These are phyloP conservation scores for Acanthacorydalis orientalis DNA, from an alignment of 2,888 invertebrate genomes.

Conservation along the genomic window DNA sequence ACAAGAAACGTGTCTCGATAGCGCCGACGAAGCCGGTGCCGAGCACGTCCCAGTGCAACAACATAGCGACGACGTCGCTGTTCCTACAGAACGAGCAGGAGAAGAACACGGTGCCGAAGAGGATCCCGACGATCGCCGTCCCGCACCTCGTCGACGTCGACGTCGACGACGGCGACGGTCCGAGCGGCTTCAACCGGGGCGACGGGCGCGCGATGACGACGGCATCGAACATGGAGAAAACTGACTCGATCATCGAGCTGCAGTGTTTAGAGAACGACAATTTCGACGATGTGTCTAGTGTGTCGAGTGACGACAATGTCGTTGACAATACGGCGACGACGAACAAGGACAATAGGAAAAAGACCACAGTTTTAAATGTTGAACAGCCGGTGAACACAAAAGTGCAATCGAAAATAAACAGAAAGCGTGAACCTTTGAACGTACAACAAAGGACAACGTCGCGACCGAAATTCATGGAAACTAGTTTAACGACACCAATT, in stretches of 20 bases:
- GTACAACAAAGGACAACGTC: not conserved
- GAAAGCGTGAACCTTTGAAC: constrained; percentile 6
- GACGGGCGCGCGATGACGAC: constrained; percentile 4
- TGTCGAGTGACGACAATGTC: constrained; percentile 12
- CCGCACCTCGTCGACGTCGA: constrained; percentile 16
- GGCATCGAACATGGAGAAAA: not conserved
- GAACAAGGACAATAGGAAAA: not conserved
- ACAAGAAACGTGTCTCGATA: constrained; percentile 28
- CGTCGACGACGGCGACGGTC: constrained; percentile 1
- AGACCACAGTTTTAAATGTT: not conserved
- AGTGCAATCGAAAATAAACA: constrained; percentile 4
- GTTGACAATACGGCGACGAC: not conserved
- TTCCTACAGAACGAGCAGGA: constrained; percentile 31
- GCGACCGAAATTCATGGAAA: not conserved
- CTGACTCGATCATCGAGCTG: constrained; percentile 20
- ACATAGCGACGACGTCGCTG: constrained; percentile 28
- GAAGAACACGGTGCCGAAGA: constrained; percentile 12
- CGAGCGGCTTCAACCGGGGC: constrained; percentile 6
- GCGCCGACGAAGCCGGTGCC: constrained; percentile 23
- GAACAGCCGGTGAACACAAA: not conserved
- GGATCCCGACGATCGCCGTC: constrained; percentile 21
- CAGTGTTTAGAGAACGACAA: constrained; percentile 22
- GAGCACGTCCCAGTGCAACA: constrained; percentile 15
- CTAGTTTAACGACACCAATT: constrained; percentile 4
- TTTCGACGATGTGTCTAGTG: constrained; percentile 20